phyloP scores from a whole-genome alignment of 2,888 invertebrate genomes.

The Mactromeris polynyma region DNA sequence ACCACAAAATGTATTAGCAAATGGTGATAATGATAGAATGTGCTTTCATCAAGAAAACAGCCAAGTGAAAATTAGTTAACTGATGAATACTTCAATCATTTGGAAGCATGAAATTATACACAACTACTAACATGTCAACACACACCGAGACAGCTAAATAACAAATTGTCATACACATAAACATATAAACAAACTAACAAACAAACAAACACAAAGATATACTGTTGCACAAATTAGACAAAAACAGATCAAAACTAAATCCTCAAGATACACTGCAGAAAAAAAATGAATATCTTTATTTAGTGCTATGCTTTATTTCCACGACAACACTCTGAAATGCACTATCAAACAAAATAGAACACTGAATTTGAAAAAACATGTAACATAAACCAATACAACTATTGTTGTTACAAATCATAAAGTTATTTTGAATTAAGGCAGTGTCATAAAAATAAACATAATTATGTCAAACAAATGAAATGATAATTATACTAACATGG shows the following conservation, averaged over 20 bases:
- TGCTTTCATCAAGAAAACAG: too few relatives aligned
- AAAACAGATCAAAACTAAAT: background rate
- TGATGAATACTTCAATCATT: too few relatives aligned
- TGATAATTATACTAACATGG: too few relatives aligned
- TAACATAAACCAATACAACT: background rate
- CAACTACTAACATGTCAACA: background rate
- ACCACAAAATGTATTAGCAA: too few relatives aligned
- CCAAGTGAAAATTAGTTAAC: too few relatives aligned
- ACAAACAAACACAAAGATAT: background rate
- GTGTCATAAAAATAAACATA: too few relatives aligned
- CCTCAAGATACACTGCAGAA: slow-evolving; percentile 59
- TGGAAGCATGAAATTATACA: background rate
- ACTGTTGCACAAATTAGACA: background rate
- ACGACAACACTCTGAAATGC: background rate
- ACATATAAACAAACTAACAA: background rate
- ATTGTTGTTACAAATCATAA: too few relatives aligned
- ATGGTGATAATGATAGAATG: too few relatives aligned
- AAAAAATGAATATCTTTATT: background rate
- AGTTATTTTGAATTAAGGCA: too few relatives aligned
- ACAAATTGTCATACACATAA: slow-evolving; percentile 2
- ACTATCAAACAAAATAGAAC: background rate
- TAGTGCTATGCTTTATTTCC: background rate
- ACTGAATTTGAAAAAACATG: background rate
- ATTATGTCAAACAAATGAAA: too few relatives aligned
- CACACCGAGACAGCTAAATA: background rate